These are phyloP conservation scores for Gambelia wislizenii DNA, from an alignment of 2,797 vertebrate genomes.

Conservation along the genomic window DNA sequence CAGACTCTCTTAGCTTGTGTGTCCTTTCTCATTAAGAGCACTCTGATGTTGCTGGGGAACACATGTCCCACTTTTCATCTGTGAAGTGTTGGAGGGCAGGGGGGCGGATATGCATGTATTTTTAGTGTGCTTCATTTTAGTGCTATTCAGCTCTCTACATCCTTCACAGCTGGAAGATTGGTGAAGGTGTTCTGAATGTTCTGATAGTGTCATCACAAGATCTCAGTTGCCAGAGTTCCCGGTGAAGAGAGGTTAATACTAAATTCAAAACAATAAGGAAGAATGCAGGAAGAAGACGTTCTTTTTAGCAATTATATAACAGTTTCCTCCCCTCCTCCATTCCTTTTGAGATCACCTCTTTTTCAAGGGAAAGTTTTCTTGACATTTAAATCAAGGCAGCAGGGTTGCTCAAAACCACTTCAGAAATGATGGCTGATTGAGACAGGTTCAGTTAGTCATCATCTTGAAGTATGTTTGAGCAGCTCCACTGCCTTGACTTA, in stretches of 20 bases:
- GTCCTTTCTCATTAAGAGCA: too few species aligned
- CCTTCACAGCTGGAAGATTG: neutral
- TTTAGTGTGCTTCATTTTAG: neutral
- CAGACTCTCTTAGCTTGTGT: too few species aligned
- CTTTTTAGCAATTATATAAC: neutral
- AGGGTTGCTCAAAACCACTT: neutral
- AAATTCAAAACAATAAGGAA: neutral
- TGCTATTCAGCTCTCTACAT: neutral
- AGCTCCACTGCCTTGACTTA: neutral
- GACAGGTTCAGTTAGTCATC: neutral
- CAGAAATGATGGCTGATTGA: neutral
- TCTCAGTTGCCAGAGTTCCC: neutral
- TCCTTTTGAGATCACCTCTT: neutral
- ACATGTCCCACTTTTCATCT: too few species aligned
- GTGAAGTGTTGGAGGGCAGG: too few species aligned
- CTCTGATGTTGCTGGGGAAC: too few species aligned
- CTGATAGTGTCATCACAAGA: neutral
- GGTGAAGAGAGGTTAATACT: neutral
- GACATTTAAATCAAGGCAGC: neutral
- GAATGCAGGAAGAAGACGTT: neutral
- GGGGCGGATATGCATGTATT: neutral
- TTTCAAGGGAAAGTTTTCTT: neutral
- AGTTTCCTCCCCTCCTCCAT: neutral
- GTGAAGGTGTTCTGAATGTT: neutral
- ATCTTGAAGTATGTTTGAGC: neutral